These are phyloP conservation scores for Hypotaenidia philippensis DNA, from an alignment of 2,797 vertebrate genomes.

Conservation along the genomic window DNA sequence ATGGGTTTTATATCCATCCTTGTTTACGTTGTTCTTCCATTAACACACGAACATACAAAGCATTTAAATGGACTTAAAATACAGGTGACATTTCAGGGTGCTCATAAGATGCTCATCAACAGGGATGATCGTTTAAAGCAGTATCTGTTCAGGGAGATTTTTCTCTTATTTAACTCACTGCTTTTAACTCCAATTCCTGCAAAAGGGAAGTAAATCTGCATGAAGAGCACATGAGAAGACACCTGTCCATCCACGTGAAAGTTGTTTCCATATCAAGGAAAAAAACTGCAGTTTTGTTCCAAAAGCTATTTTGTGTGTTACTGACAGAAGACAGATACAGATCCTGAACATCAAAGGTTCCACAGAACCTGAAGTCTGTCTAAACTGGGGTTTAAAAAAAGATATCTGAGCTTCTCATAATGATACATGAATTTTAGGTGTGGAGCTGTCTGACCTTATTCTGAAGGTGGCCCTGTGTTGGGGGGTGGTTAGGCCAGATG, in stretches of 20 bases:
- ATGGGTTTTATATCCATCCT: background rate
- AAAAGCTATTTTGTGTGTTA: background rate
- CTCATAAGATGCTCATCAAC: background rate
- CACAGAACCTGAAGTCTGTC: background rate
- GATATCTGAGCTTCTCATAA: accelerated
- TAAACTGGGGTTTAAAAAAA: background rate
- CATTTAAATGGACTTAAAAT: background rate
- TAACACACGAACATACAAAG: background rate
- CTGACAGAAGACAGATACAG: background rate
- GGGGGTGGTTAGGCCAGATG: background rate
- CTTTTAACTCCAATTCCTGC: background rate
- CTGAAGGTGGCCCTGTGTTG: background rate
- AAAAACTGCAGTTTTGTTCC: background rate
- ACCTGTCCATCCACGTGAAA: background rate
- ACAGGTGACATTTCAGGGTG: too few species aligned
- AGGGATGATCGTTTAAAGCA: background rate
- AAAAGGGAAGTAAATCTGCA: background rate
- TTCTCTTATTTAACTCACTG: background rate
- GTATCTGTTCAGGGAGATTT: background rate
- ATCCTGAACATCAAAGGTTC: background rate
- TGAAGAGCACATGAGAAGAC: background rate
- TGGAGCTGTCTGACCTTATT: background rate
- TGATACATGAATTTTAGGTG: background rate
- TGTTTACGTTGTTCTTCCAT: background rate
- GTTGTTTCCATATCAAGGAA: background rate